Percentiles rank a stretch among this genome's conserved stretches.
phyloP scores from a whole-genome alignment of 2,113 vertebrate genomes.

The Machaerirhynchus nigripectus region DNA sequence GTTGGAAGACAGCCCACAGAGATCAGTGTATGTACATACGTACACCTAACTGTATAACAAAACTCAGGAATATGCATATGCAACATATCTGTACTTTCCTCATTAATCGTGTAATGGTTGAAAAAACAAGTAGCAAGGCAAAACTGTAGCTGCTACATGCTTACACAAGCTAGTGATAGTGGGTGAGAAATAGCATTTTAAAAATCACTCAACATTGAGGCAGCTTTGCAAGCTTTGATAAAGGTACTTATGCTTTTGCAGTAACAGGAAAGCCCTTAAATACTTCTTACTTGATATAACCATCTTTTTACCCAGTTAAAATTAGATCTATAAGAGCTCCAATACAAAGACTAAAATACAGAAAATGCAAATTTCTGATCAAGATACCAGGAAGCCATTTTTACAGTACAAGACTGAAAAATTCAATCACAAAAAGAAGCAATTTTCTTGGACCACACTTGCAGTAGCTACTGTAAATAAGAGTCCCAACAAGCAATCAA shows the following conservation, averaged over 20 bases:
- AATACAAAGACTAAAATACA: background rate
- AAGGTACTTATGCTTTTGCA: background rate
- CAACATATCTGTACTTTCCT: background rate
- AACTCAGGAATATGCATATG: background rate
- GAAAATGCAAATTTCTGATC: background rate
- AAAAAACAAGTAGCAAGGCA: background rate
- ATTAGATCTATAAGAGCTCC: background rate
- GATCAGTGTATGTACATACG: fast-evolving
- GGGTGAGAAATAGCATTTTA: background rate
- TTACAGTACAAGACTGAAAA: background rate
- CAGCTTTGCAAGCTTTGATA: background rate
- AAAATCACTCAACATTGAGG: background rate
- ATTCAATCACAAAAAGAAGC: background rate
- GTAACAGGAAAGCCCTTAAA: background rate
- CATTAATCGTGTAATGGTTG: background rate
- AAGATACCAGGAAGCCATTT: background rate
- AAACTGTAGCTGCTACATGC: background rate
- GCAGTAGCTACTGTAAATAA: background rate
- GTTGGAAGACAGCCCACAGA: background rate
- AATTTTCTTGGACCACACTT: background rate
- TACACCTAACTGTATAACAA: background rate
- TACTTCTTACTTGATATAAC: background rate
- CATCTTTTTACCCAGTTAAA: background rate
- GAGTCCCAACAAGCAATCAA: background rate
- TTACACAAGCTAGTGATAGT: background rate